Evolutionary conservation across 2,113 vertebrate genomes (phyloP), one percentile per base, ranked within the genome.

Genomic region (Etheostoma spectabile): DNA sequence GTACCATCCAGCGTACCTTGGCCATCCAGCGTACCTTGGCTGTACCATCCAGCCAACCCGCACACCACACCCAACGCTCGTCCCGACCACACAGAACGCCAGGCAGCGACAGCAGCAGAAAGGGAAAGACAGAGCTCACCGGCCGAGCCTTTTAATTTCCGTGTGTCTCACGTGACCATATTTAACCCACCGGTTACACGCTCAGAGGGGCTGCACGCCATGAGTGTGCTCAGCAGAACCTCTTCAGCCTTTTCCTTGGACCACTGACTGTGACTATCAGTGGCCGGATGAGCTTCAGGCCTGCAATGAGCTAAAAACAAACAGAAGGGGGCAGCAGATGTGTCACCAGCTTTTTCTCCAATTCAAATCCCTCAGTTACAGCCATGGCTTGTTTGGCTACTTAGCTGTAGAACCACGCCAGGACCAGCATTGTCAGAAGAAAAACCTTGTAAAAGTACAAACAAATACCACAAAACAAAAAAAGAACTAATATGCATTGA

Each of bases 221-320:
- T 24, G 27, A 61, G 24, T 30, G 56, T 61, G 73, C 80, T 72
- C n/a, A n/a, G n/a, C 77, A 57, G 81, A 69, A 82, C 71, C 70
- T 53, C 63, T 55, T 77, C 48, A 64, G 74, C 75, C 65, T 60
- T 77, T 69, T 82, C 56, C 67, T 62, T 71, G 82, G 82, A 77
- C 72, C 82, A 45, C 83, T 75, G 78, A 74, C 85, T 76, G 78
- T 79, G 80, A 84, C 75, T 33, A 30, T 62, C 53, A 38, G 79
- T 42, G 61, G 65, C 86, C 4, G 24, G 57, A 42, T 73, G 79
- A 85, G 83, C 82, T 63, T 76, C 42, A 48, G 76, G 61, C 45
- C 63, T 73, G 67, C 82, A 84, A 89, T 83, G 79, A 81, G 67
- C 63, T 81, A 61, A 65, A 84, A 77, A 30, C 7, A n/a, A 65